Conservation (phyloP, 1,140 invertebrate genomes). For the Drosophila quadrilineata region DNA sequence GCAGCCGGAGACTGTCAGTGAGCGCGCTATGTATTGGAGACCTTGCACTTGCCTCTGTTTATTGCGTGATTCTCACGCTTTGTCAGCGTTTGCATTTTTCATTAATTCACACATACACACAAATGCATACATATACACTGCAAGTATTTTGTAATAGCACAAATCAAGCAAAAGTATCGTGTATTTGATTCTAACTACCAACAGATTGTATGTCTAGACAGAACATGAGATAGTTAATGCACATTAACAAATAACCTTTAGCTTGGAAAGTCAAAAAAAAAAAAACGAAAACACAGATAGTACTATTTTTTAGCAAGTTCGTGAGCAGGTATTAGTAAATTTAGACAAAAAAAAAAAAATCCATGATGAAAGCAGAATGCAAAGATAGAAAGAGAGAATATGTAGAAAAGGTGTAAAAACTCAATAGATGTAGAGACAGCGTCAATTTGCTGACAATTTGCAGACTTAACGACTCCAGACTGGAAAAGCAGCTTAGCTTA, state of each 20-base stretch:
- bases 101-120: slow-evolving; percentile 47
- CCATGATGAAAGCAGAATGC: slow-evolving; percentile 23
- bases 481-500: slow-evolving; percentile 28
- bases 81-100: slow-evolving; percentile 44
- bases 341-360: too few relatives aligned
- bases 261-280: slow-evolving; percentile 13
- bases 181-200: slow-evolving; percentile 12
- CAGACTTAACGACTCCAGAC: slow-evolving; percentile 36
- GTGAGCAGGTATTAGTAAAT: slow-evolving; percentile 25
- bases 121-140: slow-evolving; percentile 2
- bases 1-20: neutral
- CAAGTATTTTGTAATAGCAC: slow-evolving; percentile 28
- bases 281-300: neutral
- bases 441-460: slow-evolving; percentile 24
- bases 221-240: slow-evolving; percentile 2
- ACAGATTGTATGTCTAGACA: slow-evolving; percentile 13
- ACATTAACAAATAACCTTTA: slow-evolving; percentile 22
- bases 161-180: slow-evolving; percentile 19
- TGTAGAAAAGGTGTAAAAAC: neutral
- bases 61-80: slow-evolving; percentile 36
- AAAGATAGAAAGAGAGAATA: neutral
- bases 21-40: slow-evolving; percentile 41
- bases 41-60: slow-evolving; percentile 60
- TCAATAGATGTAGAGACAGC: slow-evolving; percentile 36
- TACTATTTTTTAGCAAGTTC: slow-evolving; percentile 29